phyloP scores from a whole-genome alignment of 2,888 invertebrate species.

The Alcis repandata region DNA sequence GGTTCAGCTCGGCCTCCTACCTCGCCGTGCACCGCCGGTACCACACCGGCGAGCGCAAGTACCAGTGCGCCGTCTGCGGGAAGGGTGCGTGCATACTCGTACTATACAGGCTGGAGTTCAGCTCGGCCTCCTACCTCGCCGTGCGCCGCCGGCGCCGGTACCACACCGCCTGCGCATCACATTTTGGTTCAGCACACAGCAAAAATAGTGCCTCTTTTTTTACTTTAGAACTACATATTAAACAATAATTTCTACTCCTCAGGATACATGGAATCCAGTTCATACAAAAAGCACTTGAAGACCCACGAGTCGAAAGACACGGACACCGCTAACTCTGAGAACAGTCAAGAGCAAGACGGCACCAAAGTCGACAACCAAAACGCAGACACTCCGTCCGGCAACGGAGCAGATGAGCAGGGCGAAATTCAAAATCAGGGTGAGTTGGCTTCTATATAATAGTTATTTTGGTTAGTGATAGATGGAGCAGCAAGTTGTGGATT shows the following conservation, averaged over 20 bases:
- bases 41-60: slow-evolving; percentile 74
- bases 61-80: slow-evolving; percentile 72
- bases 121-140: neutral
- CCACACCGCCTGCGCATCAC: too few species aligned
- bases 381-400: slow-evolving; percentile 23
- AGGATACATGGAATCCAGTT: slow-evolving; percentile 77
- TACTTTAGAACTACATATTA: neutral
- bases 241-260: slow-evolving; percentile 22
- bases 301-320: slow-evolving; percentile 70
- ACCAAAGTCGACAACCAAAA: slow-evolving; percentile 20
- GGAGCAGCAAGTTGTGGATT: too few species aligned
- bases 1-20: slow-evolving; percentile 79
- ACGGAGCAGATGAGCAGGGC: slow-evolving; percentile 11
- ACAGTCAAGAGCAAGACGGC: slow-evolving; percentile 45
- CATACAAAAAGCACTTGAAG: slow-evolving; percentile 80
- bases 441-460: neutral
- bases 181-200: too few species aligned
- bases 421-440: slow-evolving; percentile 32
- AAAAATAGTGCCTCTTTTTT: neutral
- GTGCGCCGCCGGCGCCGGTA: too few species aligned
- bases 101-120: neutral
- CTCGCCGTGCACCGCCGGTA: slow-evolving; percentile 77
- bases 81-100: slow-evolving; percentile 63
- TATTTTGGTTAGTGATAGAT: too few species aligned
- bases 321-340: slow-evolving; percentile 57